Evolutionary conservation across 2,797 vertebrate genomes (phyloP).

Genomic region (Halcyon smyrnensis): DNA sequence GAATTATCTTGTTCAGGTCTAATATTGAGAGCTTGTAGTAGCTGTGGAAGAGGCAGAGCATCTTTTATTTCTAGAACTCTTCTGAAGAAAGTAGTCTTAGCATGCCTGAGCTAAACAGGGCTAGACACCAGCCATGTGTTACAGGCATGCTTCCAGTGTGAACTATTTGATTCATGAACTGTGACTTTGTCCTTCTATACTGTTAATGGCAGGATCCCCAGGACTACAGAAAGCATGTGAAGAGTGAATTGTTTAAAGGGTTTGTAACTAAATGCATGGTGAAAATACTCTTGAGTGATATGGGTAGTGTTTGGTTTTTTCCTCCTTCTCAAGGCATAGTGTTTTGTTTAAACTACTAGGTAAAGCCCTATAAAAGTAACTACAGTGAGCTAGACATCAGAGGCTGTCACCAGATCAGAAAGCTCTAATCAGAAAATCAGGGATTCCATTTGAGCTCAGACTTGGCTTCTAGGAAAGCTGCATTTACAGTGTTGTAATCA

Average conservation of each 20-base stretch:
- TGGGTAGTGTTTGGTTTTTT: not conserved
- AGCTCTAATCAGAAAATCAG: not conserved
- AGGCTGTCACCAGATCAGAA: not conserved
- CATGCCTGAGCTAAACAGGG: not conserved
- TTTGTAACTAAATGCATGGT: not conserved
- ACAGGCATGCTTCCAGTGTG: not conserved
- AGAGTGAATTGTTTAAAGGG: not conserved
- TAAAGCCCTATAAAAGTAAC: not conserved
- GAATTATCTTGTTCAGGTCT: not conserved
- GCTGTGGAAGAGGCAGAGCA: not conserved
- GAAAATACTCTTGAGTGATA: not conserved
- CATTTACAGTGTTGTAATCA: not conserved
- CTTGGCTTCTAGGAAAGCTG: not conserved
- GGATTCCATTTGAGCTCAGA: not conserved
- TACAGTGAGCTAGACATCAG: not conserved
- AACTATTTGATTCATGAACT: not conserved
- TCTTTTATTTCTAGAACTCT: not conserved
- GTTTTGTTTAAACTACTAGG: not conserved
- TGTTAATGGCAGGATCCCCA: not conserved
- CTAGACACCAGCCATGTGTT: not conserved
- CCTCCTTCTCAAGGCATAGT: not conserved
- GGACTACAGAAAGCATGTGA: not conserved
- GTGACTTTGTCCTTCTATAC: not conserved
- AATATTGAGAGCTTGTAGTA: rapidly evolving
- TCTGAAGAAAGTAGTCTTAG: not conserved